Evolutionary conservation across 1,140 invertebrate genomes (phyloP).

Genomic region (Hypothenemus hampei): DNA sequence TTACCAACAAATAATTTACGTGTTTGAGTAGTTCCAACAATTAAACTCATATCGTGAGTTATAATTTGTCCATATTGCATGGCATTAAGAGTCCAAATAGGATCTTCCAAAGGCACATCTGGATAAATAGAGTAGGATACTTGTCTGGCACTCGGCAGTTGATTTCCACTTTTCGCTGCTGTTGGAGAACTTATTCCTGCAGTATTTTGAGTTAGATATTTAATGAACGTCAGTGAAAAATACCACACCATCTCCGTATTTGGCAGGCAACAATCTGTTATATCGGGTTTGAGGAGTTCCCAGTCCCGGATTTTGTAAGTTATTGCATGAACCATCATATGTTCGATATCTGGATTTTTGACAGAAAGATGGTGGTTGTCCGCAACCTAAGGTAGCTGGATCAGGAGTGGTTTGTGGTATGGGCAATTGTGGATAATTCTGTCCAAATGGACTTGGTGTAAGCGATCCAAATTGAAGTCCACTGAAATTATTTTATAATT

Average conservation of each 20-base stretch:
- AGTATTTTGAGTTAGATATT: constrained; percentile 5
- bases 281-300: constrained; percentile 68
- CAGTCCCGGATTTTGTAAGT: constrained; percentile 63
- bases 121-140: constrained; percentile 67
- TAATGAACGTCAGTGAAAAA: too few species aligned
- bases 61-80: constrained; percentile 88
- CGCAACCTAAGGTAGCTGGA: constrained; percentile 42
- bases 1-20: too few species aligned
- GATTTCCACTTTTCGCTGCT: constrained; percentile 54
- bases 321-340: constrained; percentile 84
- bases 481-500: not conserved
- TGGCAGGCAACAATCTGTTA: constrained; percentile 63
- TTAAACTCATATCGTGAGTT: constrained; percentile 79
- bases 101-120: constrained; percentile 59
- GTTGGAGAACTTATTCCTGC: constrained; percentile 63
- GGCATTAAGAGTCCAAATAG: constrained; percentile 65
- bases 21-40: constrained; percentile 64
- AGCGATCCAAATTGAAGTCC: not conserved
- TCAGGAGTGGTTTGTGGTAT: constrained; percentile 35
- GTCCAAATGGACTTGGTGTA: not conserved
- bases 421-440: constrained; percentile 12
- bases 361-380: constrained; percentile 46
- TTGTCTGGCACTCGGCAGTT: constrained; percentile 63
- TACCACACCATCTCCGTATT: constrained; percentile 72
- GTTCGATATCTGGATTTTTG: constrained; percentile 60